phyloP scores from a whole-genome alignment of 2,797 vertebrate genomes.

The Coccyzus lansbergi region DNA sequence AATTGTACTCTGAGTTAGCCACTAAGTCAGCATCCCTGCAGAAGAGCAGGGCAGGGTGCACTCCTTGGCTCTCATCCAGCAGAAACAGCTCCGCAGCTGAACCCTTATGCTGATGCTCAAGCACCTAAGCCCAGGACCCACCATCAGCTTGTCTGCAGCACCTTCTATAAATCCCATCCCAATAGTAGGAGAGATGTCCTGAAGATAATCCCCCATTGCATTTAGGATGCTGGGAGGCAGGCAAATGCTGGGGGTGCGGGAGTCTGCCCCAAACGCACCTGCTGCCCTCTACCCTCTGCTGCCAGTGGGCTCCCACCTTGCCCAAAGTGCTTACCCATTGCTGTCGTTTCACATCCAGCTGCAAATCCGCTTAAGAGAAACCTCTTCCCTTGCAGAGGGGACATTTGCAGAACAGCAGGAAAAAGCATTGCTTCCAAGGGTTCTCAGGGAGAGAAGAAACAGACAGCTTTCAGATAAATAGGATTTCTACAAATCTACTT shows the following conservation, averaged over 20 bases:
- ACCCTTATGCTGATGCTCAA: not conserved
- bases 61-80: not conserved
- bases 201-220: not conserved
- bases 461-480: not conserved
- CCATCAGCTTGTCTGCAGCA: not conserved
- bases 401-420: not conserved
- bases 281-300: too few relatives aligned
- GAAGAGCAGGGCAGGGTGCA: not conserved
- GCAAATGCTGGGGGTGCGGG: not conserved
- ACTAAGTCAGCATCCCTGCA: not conserved
- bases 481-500: not conserved
- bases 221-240: not conserved
- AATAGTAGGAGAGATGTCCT: not conserved
- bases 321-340: not conserved
- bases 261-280: not conserved
- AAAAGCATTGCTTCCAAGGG: not conserved
- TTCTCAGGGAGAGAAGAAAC: not conserved
- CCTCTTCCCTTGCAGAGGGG: not conserved
- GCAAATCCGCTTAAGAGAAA: not conserved
- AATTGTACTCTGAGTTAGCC: not conserved
- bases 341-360: rapidly evolving
- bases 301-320: not conserved
- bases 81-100: not conserved
- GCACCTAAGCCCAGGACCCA: not conserved
- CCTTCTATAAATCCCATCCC: not conserved